Percentiles rank a stretch among this genome's conserved stretches.
phyloP scores from a whole-genome alignment of 2,888 invertebrate genomes.

The Endomychus coccineus region DNA sequence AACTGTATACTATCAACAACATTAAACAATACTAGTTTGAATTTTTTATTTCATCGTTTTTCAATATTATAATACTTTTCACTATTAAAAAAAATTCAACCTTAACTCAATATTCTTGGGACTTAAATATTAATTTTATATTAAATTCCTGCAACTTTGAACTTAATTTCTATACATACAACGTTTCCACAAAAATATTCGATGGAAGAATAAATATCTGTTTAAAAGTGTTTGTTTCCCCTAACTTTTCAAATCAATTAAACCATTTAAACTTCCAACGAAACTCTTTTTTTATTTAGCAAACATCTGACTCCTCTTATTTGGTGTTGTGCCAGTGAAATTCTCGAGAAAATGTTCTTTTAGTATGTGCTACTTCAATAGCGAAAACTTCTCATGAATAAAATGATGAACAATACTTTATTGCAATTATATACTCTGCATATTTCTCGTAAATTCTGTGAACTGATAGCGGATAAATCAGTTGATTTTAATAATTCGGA shows the following conservation, averaged over 20 bases:
- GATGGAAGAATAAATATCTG: constrained; percentile 24
- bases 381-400: too few relatives aligned
- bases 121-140: constrained; percentile 42
- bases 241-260: constrained; percentile 8
- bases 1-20: constrained; percentile 44
- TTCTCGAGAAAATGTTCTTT: too few relatives aligned
- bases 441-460: too few relatives aligned
- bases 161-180: constrained; percentile 39
- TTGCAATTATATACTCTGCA: too few relatives aligned
- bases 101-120: constrained; percentile 42
- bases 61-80: constrained; percentile 46
- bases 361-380: too few relatives aligned
- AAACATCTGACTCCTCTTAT: constrained; percentile 33
- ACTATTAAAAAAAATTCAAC: constrained; percentile 44
- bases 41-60: constrained; percentile 46
- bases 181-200: constrained; percentile 41
- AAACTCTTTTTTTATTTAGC: constrained; percentile 14
- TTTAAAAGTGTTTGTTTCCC: constrained; percentile 4
- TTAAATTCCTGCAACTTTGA: constrained; percentile 40
- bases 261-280: constrained; percentile 22
- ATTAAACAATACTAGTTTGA: constrained; percentile 45
- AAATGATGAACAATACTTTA: too few relatives aligned
- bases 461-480: too few relatives aligned
- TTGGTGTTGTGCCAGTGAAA: constrained; percentile 32
- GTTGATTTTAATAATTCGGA: too few relatives aligned